Conservation (phyloP, 2,797 vertebrate species). For the Thripadectes ignobilis region DNA sequence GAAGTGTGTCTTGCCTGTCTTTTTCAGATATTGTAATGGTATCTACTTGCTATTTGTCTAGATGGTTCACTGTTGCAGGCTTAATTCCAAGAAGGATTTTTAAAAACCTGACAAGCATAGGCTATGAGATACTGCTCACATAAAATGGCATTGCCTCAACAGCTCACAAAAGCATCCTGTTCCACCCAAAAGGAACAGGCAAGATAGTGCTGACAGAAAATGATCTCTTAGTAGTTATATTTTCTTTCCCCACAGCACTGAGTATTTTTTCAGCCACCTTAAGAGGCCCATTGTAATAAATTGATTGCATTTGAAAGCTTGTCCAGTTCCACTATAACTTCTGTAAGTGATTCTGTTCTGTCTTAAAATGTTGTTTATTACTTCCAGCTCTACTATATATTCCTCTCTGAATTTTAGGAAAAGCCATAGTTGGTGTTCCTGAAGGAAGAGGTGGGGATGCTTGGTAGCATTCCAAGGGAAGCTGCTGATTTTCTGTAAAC, state of each 20-base stretch:
- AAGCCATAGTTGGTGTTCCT: background rate
- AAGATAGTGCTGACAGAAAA: background rate
- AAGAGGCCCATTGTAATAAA: conserved; percentile 2
- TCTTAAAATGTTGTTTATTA: conserved; percentile 3
- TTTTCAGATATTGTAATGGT: background rate
- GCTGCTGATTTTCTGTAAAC: background rate
- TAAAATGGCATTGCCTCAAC: background rate
- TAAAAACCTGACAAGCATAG: background rate
- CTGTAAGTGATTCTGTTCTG: background rate
- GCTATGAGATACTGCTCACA: background rate
- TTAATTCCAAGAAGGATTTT: background rate
- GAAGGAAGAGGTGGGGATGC: background rate
- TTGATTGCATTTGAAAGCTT: background rate
- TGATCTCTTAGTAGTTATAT: background rate
- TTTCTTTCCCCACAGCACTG: background rate
- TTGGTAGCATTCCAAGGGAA: background rate
- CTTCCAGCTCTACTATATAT: background rate
- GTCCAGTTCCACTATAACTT: background rate
- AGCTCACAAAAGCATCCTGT: background rate
- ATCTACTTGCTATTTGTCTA: background rate
- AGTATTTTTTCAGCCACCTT: background rate
- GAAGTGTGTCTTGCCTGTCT: background rate
- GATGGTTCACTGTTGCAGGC: background rate
- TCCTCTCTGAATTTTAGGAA: background rate
- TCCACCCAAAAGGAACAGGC: background rate